Percentiles rank a stretch among this genome's conserved stretches.
These are phyloP conservation scores for Archocentrus centrarchus DNA, from an alignment of 2,113 vertebrate species.

Conservation along the genomic window DNA sequence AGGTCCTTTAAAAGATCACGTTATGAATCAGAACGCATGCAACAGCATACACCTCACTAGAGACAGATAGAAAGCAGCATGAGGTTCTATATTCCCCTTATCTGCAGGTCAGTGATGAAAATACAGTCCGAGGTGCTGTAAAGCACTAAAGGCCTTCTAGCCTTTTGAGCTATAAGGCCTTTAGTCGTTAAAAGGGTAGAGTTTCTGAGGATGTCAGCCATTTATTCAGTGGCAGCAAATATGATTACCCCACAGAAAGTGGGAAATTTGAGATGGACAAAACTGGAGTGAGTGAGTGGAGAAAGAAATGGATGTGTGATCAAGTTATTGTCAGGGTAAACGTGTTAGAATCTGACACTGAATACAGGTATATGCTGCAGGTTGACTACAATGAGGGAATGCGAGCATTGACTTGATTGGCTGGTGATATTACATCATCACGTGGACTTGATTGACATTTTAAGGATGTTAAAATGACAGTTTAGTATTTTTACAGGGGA, in stretches of 20 bases:
- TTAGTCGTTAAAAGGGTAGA: slow-evolving; percentile 12
- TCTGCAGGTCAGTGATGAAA: slow-evolving; percentile 11
- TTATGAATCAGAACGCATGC: slow-evolving; percentile 39
- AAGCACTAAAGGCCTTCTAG: background rate
- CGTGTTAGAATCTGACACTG: slow-evolving; percentile 35
- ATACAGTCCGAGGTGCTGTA: background rate
- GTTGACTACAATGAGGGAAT: background rate
- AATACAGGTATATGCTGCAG: slow-evolving; percentile 2
- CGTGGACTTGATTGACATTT: background rate
- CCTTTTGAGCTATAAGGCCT: background rate
- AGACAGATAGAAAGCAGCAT: slow-evolving; percentile 8
- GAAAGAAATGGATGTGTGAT: slow-evolving; percentile 49
- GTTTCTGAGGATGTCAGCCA: slow-evolving; percentile 22
- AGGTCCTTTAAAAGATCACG: slow-evolving; percentile 27
- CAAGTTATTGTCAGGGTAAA: slow-evolving; percentile 38
- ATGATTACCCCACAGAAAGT: slow-evolving; percentile 37
- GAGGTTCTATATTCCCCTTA: background rate
- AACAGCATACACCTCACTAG: slow-evolving; percentile 10
- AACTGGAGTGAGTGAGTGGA: slow-evolving; percentile 24
- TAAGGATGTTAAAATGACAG: background rate
- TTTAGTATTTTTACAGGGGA: background rate
- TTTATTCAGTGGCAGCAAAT: slow-evolving; percentile 53
- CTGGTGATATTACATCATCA: background rate
- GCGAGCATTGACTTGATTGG: slow-evolving; percentile 1
- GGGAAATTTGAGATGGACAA: slow-evolving; percentile 38